Base-by-base conservation (phyloP, 2,113 vertebrate species). In the Pomatostomus ruficeps region DNA sequence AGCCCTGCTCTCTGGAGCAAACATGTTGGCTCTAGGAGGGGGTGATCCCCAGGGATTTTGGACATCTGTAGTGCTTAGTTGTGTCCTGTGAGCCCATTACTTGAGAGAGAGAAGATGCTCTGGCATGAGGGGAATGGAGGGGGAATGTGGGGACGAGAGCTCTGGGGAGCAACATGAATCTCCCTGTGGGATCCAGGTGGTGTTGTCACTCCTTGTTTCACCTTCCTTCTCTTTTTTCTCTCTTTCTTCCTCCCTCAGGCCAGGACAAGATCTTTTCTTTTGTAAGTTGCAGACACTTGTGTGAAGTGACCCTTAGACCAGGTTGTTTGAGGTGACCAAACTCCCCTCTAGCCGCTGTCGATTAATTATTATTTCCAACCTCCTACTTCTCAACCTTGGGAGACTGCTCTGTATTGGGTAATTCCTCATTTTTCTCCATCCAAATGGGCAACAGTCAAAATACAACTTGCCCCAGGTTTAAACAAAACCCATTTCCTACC, bases 281-380 rank as follows among this genome's bases (percentile, higher is more conserved):
- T 28, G 2, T 5, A 14, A 42, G 12, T 8, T 63, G 35, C 36
- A 88, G 45, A 24, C 57, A 16, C n/a, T 33, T 54, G 52, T 78
- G 55, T 25, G 70, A 16, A 58, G 23, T 82, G 71, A 92, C 89
- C 78, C 66, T 82, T 83, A 85, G 52, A 40, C 48, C 38, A 66
- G 77, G 71, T 82, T 11, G 10, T 49, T 85, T 85, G 42, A 88
- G 83, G 66, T 63, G 75, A 88, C 66, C 74, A 82, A 49, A 96
- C 22, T 46, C 33, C 24, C 35, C 0, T 1, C 70, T 74, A 82
- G 57, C 46, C 1, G 0, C 78, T 48, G 52, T 20, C 0, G 43
- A 95, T 96, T 96, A 95, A 96, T 95, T 85, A 96, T 96, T 96
- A 94, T 86, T 91, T 46, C 89, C 57, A 83, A 33, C 35, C 52